A percentile compares a stretch with the other conserved stretches of the same genome.
Evolutionary conservation across 2,888 invertebrate species (phyloP).

Genomic region (Therioaphis trifolii): DNA sequence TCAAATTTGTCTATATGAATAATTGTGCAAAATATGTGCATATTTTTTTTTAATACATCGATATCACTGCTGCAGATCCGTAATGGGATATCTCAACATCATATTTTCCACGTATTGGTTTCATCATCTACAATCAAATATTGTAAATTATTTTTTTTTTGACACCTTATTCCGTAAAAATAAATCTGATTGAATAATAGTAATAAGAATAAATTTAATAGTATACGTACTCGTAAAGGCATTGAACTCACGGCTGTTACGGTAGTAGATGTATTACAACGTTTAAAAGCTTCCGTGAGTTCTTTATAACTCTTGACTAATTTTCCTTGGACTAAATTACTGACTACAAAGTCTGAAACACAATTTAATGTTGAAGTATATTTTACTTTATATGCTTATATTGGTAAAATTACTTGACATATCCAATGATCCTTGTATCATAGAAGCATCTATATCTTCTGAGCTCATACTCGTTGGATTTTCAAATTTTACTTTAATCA

Average conservation of each 20-base stretch:
- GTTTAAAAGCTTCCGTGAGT: background rate
- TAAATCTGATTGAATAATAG: too few species aligned
- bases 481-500: background rate
- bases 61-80: conserved; percentile 65
- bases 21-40: conserved; percentile 43
- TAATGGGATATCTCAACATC: conserved; percentile 65
- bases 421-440: background rate
- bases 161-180: too few species aligned
- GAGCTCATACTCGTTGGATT: background rate
- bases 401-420: conserved; percentile 48
- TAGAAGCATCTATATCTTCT: conserved; percentile 7
- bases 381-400: background rate
- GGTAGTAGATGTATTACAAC: background rate
- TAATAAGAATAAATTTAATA: too few species aligned
- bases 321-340: conserved; percentile 34
- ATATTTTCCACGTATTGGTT: conserved; percentile 65
- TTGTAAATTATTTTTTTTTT: background rate
- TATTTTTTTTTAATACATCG: conserved; percentile 65
- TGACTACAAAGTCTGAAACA: conserved; percentile 46
- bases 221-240: conserved; percentile 11
- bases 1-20: background rate
- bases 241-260: background rate
- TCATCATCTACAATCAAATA: conserved; percentile 36
- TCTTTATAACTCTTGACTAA: conserved; percentile 17
- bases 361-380: background rate